Evolutionary conservation across 2,888 invertebrate genomes (phyloP).

Genomic region (Drosophila parthenogenetica): DNA sequence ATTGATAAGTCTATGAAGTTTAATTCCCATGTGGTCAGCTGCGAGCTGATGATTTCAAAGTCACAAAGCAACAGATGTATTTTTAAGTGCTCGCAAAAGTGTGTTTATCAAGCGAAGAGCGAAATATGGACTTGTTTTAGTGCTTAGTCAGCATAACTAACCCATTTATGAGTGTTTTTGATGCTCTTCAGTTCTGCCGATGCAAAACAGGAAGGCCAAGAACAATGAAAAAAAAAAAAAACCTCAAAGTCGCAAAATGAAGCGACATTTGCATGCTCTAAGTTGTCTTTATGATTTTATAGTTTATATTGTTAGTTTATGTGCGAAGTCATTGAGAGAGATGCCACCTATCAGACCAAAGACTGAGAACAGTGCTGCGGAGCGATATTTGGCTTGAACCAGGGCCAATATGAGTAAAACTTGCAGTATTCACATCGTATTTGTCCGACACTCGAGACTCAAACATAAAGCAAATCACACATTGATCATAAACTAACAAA

Average conservation of each 20-base stretch:
- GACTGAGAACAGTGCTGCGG: not conserved
- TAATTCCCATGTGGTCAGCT: slow-evolving; percentile 7
- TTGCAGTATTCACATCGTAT: slow-evolving; percentile 43
- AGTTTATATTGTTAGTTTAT: slow-evolving; percentile 11
- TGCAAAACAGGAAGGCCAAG: slow-evolving; percentile 51
- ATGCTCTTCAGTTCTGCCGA: slow-evolving; percentile 18
- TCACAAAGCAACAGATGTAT: slow-evolving; percentile 4
- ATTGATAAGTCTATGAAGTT: slow-evolving; percentile 1
- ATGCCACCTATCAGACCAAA: slow-evolving; percentile 11
- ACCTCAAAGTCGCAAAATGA: slow-evolving; percentile 22
- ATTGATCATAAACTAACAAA: slow-evolving; percentile 55
- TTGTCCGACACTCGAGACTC: slow-evolving; percentile 62
- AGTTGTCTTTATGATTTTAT: slow-evolving; percentile 14
- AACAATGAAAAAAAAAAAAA: slow-evolving; percentile 19
- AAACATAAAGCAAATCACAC: slow-evolving; percentile 52
- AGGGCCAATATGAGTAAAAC: slow-evolving; percentile 20
- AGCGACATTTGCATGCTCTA: slow-evolving; percentile 47
- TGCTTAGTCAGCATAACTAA: slow-evolving; percentile 52
- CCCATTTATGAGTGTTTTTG: slow-evolving; percentile 39
- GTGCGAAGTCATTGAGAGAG: slow-evolving; percentile 13
- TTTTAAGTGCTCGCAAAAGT: slow-evolving; percentile 11
- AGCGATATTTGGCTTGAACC: slow-evolving; percentile 20
- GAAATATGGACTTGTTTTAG: slow-evolving; percentile 9
- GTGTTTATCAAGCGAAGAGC: slow-evolving; percentile 14
- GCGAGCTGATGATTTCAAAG: slow-evolving; percentile 2